Evolutionary conservation across 2,113 vertebrate genomes (phyloP), one percentile per base, ranked within the genome.

Genomic region (Pachyramphus minor): DNA sequence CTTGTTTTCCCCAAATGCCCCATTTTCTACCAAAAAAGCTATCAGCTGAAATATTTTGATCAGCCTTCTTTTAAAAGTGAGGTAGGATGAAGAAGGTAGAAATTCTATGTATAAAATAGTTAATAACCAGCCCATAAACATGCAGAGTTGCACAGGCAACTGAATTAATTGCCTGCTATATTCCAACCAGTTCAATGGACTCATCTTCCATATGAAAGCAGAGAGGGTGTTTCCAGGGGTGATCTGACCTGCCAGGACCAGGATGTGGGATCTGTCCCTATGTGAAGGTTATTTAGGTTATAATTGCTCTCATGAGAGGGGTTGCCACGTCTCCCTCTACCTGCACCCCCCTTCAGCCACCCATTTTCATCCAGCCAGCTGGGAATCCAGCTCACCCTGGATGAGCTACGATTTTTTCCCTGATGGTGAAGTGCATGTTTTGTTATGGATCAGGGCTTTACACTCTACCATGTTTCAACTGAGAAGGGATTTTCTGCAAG

Each of bases 11-110:
- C 8, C 9, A 49, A 69, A 64, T 25, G 2, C 5, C 7, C 4
- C 2, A 6, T 63, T 72, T 85, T 42, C 41, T 55, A 71, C 13
- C 0, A 0, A 11, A n/a, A 81, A 72, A 33, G 11, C 5, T 19
- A 41, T 37, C 17, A 66, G 25, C 16, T n/a, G 30, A 68, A 69
- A 50, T 19, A 77, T 39, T 84, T 56, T 64, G 4, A 66, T 47
- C 23, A 52, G 12, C 6, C 14, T 66, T 35, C 50, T 44, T 47
- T 58, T 31, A 56, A 74, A 62, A 84, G 19, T 14, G 69, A 78
- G 13, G 23, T 6, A 47, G 30, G 21, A 52, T 74, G n/a, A 78
- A 35, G 14, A 74, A n/a, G 8, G 11, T 17, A 45, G 25, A 81
- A 87, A 39, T 21, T 30, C 15, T 62, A 16, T 2, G 10, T 7